A percentile compares a stretch with the other conserved stretches of the same genome.
These are phyloP conservation scores for Phoenicopterus ruber DNA, from an alignment of 2,113 vertebrate genomes.

Conservation along the genomic window DNA sequence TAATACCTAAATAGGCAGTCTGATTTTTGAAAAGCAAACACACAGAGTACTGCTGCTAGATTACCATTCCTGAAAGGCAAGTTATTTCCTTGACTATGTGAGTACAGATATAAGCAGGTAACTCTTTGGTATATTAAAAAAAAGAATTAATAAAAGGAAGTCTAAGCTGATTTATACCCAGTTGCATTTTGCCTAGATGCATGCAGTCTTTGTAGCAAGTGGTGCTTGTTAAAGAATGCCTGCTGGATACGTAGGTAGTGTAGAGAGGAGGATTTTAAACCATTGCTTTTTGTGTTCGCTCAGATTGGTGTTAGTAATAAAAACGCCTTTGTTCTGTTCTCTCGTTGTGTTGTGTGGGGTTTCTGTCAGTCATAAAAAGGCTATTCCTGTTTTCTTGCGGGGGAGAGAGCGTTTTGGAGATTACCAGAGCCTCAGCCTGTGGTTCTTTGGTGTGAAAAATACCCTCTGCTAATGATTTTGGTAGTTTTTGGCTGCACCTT, in stretches of 20 bases:
- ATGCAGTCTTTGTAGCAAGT: neutral
- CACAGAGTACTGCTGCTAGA: neutral
- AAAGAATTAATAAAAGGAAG: neutral
- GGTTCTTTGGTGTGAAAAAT: neutral
- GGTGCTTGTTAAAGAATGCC: neutral
- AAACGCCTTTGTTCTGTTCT: neutral
- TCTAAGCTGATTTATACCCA: neutral
- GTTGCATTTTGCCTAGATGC: fast-evolving
- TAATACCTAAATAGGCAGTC: neutral
- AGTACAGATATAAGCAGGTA: neutral
- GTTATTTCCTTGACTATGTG: neutral
- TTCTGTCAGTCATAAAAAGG: neutral
- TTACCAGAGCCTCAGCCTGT: neutral
- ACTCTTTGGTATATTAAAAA: neutral
- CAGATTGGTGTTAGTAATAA: neutral
- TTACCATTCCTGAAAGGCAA: neutral
- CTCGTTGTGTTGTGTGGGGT: neutral
- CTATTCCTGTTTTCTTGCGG: neutral
- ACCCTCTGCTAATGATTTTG: neutral
- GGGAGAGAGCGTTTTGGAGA: neutral
- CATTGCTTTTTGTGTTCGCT: neutral
- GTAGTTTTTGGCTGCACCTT: conserved; percentile 48
- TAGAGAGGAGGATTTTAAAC: neutral
- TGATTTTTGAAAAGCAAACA: neutral
- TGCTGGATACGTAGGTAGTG: neutral